A percentile compares a stretch with the other conserved stretches of the same genome.
Evolutionary conservation across 2,113 vertebrate species (phyloP).

Genomic region (Hemiprocne comata): DNA sequence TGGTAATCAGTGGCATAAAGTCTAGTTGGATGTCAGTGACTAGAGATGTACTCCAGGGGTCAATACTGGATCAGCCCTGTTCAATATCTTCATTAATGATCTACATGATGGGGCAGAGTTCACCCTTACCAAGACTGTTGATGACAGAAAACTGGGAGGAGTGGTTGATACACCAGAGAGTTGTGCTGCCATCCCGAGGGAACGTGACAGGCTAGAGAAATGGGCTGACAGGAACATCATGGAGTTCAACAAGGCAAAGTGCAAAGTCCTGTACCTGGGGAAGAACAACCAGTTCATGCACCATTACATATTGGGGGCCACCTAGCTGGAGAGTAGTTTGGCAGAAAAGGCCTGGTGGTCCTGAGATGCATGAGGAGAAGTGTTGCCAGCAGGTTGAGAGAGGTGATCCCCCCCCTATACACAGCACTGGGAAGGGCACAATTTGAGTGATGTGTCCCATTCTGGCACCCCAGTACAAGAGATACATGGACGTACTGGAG

Average conservation of each 20-base stretch:
- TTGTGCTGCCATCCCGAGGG: neutral
- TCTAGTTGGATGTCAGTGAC: neutral
- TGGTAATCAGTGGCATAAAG: neutral
- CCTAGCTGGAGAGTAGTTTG: neutral
- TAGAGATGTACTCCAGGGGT: neutral
- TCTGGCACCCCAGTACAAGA: neutral
- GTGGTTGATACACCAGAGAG: neutral
- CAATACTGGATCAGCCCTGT: neutral
- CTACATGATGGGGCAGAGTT: neutral
- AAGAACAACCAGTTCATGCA: neutral
- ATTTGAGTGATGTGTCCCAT: neutral
- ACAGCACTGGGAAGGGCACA: neutral
- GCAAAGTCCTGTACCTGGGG: neutral
- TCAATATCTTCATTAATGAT: neutral
- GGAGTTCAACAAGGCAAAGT: neutral
- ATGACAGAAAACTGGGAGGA: neutral
- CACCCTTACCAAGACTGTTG: neutral
- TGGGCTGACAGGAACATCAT: neutral
- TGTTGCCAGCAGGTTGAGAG: neutral
- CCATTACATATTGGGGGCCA: fast-evolving
- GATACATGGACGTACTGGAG: neutral
- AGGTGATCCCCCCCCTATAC: neutral
- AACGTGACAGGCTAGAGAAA: neutral
- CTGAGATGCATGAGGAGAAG: neutral
- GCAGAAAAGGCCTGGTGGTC: neutral